phyloP scores from a whole-genome alignment of 2,113 vertebrate genomes.

The Protobothrops mucrosquamatus region DNA sequence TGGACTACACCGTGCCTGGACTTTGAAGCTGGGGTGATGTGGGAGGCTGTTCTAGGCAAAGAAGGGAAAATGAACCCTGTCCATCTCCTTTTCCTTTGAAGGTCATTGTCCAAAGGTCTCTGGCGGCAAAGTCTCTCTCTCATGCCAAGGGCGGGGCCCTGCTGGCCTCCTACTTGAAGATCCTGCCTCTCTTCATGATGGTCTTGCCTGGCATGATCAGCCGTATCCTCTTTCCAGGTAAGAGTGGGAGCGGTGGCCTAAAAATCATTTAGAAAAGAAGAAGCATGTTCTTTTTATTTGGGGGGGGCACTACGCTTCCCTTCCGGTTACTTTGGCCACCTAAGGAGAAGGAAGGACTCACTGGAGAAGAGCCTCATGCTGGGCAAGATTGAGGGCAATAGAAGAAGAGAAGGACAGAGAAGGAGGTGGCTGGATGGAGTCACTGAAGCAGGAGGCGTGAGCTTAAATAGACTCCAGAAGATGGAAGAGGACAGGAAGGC shows the following conservation, averaged over 20 bases:
- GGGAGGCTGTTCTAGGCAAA: neutral
- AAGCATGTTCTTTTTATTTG: too few relatives aligned
- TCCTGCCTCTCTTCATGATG: conserved; percentile 91
- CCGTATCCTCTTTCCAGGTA: conserved; percentile 92
- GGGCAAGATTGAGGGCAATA: too few relatives aligned
- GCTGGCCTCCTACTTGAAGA: conserved; percentile 88
- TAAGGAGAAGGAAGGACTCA: too few relatives aligned
- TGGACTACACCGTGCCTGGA: neutral
- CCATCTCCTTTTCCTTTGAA: conserved; percentile 54
- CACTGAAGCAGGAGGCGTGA: too few relatives aligned
- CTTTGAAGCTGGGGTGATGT: neutral
- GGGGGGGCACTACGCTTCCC: neutral
- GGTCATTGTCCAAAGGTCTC: conserved; percentile 95
- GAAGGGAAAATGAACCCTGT: neutral
- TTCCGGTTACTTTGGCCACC: too few relatives aligned
- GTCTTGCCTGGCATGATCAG: conserved; percentile 96
- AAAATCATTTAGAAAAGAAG: neutral
- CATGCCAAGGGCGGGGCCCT: conserved; percentile 95
- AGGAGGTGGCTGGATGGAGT: too few relatives aligned
- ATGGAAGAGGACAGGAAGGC: too few relatives aligned
- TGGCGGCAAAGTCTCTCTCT: conserved; percentile 87
- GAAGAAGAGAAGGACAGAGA: too few relatives aligned
- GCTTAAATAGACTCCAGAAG: too few relatives aligned
- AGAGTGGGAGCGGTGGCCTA: neutral
- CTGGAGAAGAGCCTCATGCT: too few relatives aligned